Base-by-base conservation (phyloP, 2,888 invertebrate species). In the Parnassius mnemosyne region DNA sequence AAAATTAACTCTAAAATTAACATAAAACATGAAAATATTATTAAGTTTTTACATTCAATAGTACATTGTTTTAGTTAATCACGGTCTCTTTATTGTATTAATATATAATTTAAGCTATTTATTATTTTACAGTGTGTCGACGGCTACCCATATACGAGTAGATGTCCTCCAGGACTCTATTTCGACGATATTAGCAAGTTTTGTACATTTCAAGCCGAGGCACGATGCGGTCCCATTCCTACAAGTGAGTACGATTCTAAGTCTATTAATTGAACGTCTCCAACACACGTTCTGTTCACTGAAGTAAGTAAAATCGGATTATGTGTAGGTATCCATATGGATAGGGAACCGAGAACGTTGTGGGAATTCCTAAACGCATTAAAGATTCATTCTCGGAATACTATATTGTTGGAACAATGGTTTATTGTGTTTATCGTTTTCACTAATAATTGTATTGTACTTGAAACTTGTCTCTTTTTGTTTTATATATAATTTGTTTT, bases 111-210 rank as follows among this genome's bases (percentile, higher is more conserved):
- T 57, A 58, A 59, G 51, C 58, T 34, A 58, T 55, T 59, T 60
- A 60, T 63, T 63, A 60, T 58, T 58, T 74, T 73, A 57, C 85
- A 97, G 97, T 98, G 97, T 83, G 97, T 97, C 60, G 97, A 97
- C 86, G 96, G 96, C 65, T 96, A 93, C 79, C 97, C 97, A 1
- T 97, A 97, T 82, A 74, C 95, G 75, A 97, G 96, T 85, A 93
- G 96, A 78, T 98, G 97, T 83, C 98, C 97, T 11, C 96, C 97
- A 3, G 96, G 97, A 62, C 92, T 98, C 57, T 96, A 95, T 84
- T 98, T 97, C 80, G 97, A 98, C 81, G 97, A 97, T 78, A 94
- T 96, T 75, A 95, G 94, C 86, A 97, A 97, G 87, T 96, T 93
- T 78, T 98, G 97, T 83, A 98, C 97, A 3, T 97, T 97, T 85